Conservation (phyloP, 2,113 vertebrate species). For the Oryzias celebensis region DNA sequence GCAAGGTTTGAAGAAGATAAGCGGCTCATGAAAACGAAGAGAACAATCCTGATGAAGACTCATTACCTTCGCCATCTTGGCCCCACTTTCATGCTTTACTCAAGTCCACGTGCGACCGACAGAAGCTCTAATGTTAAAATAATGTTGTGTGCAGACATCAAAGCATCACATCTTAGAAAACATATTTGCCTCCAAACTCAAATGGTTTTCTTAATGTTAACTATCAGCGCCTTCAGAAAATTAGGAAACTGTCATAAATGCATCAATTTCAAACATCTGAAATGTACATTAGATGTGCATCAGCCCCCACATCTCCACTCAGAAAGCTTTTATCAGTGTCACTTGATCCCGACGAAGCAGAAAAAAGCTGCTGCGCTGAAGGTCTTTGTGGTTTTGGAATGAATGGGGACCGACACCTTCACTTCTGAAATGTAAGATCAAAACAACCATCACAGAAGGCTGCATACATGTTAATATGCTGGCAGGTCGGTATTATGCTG, state of each 20-base stretch:
- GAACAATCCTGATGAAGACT: constrained; percentile 4
- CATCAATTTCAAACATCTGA: constrained; percentile 18
- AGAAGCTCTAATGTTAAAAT: constrained; percentile 2
- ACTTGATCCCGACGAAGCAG: constrained; percentile 53
- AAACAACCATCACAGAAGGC: constrained; percentile 20
- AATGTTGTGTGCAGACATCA: background rate
- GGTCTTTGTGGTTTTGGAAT: constrained; percentile 57
- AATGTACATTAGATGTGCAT: constrained; percentile 14
- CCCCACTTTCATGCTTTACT: constrained; percentile 12
- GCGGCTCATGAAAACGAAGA: constrained; percentile 1
- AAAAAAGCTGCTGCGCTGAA: constrained; percentile 24
- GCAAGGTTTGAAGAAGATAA: constrained; percentile 9
- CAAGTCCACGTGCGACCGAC: constrained; percentile 1
- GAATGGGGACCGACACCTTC: constrained; percentile 17
- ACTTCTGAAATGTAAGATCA: constrained; percentile 42
- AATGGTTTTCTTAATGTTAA: background rate
- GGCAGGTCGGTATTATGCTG: background rate
- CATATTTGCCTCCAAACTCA: background rate
- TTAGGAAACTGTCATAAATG: background rate
- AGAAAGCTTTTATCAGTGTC: constrained; percentile 62
- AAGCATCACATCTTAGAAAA: background rate
- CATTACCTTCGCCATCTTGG: constrained; percentile 1
- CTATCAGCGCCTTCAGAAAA: background rate
- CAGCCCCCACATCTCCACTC: constrained; percentile 27
- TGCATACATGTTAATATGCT: constrained; percentile 16